Conservation (phyloP, 2,888 invertebrate genomes). For the Pterostichus niger region DNA sequence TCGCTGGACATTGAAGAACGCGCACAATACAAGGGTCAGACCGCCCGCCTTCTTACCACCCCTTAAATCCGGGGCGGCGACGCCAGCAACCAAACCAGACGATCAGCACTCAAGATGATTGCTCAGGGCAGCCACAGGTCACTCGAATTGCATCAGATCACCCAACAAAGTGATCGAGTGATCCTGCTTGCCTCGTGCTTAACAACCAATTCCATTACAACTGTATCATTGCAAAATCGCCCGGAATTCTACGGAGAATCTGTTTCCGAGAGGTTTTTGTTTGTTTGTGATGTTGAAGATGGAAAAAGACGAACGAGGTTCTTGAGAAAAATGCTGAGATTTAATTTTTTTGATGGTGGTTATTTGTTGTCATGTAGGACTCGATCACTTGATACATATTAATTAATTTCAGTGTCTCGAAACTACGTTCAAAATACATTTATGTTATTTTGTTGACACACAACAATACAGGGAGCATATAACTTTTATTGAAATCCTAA, state of each 20-base stretch:
- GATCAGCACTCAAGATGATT: conserved; percentile 69
- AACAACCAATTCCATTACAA: conserved; percentile 69
- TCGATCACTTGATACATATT: too few relatives aligned
- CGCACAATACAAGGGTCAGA: conserved; percentile 22
- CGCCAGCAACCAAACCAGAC: conserved; percentile 2
- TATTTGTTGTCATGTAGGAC: conserved; percentile 2
- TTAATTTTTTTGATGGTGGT: conserved; percentile 33
- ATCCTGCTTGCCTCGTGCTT: conserved; percentile 64
- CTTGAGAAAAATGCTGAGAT: conserved; percentile 8
- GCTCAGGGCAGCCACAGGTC: conserved; percentile 69
- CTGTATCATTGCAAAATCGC: conserved; percentile 66
- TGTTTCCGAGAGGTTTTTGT: conserved; percentile 27
- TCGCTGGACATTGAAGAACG: conserved; percentile 26
- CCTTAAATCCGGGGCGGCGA: conserved; percentile 16
- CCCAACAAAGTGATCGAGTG: conserved; percentile 63
- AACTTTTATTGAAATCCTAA: too few relatives aligned
- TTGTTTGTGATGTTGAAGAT: conserved; percentile 14
- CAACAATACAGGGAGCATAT: too few relatives aligned
- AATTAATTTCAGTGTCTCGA: too few relatives aligned
- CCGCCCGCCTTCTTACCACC: background rate
- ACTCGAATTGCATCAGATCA: conserved; percentile 69
- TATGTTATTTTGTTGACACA: too few relatives aligned
- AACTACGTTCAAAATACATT: too few relatives aligned
- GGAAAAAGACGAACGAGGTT: background rate
- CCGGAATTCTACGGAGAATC: conserved; percentile 39